phyloP scores from a whole-genome alignment of 2,113 vertebrate genomes.

The Papio anubis region DNA sequence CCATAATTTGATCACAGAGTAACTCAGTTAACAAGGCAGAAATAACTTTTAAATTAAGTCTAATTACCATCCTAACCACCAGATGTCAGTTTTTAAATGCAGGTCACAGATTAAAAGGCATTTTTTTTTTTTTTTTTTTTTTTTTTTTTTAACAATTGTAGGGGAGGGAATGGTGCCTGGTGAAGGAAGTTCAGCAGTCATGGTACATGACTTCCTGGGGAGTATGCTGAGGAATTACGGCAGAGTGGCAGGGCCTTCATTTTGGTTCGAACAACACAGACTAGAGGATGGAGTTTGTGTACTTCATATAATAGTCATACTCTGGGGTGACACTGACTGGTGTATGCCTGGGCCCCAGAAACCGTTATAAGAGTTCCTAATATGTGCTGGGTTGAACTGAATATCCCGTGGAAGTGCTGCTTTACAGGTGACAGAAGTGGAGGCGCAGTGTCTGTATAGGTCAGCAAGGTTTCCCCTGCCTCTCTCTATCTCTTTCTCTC shows the following conservation, averaged over 20 bases:
- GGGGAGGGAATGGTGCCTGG: not conserved
- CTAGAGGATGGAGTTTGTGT: not conserved
- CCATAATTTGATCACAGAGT: conserved; percentile 72
- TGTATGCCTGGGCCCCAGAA: not conserved
- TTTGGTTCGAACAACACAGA: not conserved
- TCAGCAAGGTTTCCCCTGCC: not conserved
- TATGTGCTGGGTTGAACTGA: accelerated
- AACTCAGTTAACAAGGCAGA: conserved; percentile 78
- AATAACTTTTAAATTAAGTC: conserved; percentile 77
- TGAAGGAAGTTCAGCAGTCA: not conserved
- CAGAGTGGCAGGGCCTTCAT: not conserved
- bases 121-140: not conserved
- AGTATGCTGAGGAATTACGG: not conserved
- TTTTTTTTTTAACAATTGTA: not conserved
- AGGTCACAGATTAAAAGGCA: conserved; percentile 73
- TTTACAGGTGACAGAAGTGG: not conserved
- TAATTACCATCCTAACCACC: conserved; percentile 72
- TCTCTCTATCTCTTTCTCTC: not conserved
- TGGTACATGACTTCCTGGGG: not conserved
- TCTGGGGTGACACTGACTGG: not conserved
- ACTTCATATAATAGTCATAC: not conserved
- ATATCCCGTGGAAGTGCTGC: accelerated
- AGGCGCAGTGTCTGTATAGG: accelerated
- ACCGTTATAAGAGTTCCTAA: not conserved
- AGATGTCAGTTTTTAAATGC: conserved; percentile 75